A percentile compares a stretch with the other conserved stretches of the same genome.
Evolutionary conservation across 37 sponge, comb jelly and placozoan genomes (phyloP).

Genomic region (Mnemiopsis leidyi): DNA sequence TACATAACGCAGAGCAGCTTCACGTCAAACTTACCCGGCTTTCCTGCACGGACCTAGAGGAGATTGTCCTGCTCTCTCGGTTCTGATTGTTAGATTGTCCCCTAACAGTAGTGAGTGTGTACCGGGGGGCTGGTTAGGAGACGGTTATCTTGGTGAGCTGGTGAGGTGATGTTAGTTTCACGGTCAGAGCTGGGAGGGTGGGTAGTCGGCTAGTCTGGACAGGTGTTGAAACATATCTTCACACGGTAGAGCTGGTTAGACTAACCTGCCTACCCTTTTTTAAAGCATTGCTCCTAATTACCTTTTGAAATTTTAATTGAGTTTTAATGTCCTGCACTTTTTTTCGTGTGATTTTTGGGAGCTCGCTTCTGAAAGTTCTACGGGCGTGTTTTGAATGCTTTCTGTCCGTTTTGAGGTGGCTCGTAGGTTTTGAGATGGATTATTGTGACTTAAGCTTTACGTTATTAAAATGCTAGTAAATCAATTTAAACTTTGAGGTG

Average conservation of each 20-base stretch:
- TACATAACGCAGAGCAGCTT: background rate
- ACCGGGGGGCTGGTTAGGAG: no score
- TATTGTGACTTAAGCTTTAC: no score
- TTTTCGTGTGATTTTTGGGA: no score
- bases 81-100: no score
- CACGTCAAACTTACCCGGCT: background rate
- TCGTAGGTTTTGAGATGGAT: no score
- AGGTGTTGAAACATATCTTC: background rate
- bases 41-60: background rate
- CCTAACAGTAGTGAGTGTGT: no score
- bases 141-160: background rate
- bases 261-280: background rate
- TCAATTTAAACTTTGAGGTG: no score
- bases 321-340: background rate
- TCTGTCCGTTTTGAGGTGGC: no score
- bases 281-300: background rate
- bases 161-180: background rate
- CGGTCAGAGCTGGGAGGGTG: background rate
- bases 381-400: no score
- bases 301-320: background rate
- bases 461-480: no score
- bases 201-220: background rate
- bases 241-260: background rate
- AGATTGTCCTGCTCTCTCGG: no score
- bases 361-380: no score